Evolutionary conservation across 2,797 vertebrate genomes (phyloP).

Genomic region (Triplophysa yarkandensis): DNA sequence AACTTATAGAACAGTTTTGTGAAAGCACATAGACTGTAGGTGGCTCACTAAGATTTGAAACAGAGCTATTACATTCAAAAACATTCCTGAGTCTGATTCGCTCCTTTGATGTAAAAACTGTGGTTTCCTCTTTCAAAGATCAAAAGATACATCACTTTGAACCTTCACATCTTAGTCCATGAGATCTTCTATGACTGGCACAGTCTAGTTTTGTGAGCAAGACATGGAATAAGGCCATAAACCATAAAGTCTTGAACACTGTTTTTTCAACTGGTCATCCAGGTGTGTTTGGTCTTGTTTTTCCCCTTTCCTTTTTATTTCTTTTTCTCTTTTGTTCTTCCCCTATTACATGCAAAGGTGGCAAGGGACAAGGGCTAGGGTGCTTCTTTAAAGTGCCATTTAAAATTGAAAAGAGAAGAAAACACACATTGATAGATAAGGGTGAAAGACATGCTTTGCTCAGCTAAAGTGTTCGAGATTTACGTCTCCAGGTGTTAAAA

Average conservation of each 20-base stretch:
- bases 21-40: not conserved
- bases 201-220: slow-evolving; percentile 54
- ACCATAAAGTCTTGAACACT: not conserved
- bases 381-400: slow-evolving; percentile 65
- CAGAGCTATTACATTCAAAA: slow-evolving; percentile 37
- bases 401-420: slow-evolving; percentile 29
- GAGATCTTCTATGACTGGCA: slow-evolving; percentile 57
- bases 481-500: slow-evolving; percentile 65
- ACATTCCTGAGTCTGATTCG: slow-evolving; percentile 30
- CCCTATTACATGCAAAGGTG: slow-evolving; percentile 61
- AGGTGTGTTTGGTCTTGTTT: slow-evolving; percentile 64
- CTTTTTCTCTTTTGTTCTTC: slow-evolving; percentile 43
- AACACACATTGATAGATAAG: slow-evolving; percentile 9
- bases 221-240: slow-evolving; percentile 11
- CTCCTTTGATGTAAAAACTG: slow-evolving; percentile 50
- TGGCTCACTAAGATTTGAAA: not conserved
- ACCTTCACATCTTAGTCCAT: slow-evolving; percentile 49
- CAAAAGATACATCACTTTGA: slow-evolving; percentile 62
- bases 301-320: slow-evolving; percentile 1
- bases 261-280: slow-evolving; percentile 9
- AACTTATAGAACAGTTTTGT: not conserved
- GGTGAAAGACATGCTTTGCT: slow-evolving; percentile 48
- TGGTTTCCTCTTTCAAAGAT: slow-evolving; percentile 57
- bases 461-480: slow-evolving; percentile 62
- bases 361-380: slow-evolving; percentile 49